These are phyloP conservation scores for Nebria salina DNA, from an alignment of 2,888 invertebrate species.

Conservation along the genomic window DNA sequence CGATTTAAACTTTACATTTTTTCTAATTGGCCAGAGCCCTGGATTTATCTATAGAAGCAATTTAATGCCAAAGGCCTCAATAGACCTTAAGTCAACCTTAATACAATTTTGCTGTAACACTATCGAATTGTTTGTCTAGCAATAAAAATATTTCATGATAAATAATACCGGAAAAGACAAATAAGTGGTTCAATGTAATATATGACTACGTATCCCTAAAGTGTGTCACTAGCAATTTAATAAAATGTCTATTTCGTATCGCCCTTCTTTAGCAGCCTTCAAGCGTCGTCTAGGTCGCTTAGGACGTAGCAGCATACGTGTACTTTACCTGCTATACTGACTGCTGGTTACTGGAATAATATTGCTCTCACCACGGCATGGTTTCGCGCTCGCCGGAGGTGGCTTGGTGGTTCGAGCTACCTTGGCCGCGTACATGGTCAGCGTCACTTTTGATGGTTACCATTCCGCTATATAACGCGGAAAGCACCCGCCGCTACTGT, in stretches of 20 bases:
- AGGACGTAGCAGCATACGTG: not conserved
- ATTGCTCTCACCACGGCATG: not conserved
- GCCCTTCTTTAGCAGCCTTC: conserved; percentile 17
- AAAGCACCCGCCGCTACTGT: conserved; percentile 32
- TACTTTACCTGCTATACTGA: not conserved
- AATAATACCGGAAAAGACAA: not conserved
- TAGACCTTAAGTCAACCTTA: no score
- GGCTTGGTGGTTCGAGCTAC: conserved; percentile 19
- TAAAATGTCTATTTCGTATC: conserved; percentile 2
- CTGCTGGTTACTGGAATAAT: not conserved
- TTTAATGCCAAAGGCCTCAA: no score
- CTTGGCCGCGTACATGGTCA: conserved; percentile 38
- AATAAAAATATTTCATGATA: not conserved
- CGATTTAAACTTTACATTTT: no score
- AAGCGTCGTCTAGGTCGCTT: not conserved
- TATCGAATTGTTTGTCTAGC: not conserved
- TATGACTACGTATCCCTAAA: conserved; percentile 5
- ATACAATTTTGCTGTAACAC: not conserved
- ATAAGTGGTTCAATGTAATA: not conserved
- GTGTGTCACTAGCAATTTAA: conserved; percentile 7
- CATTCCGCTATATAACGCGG: conserved; percentile 40
- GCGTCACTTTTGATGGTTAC: conserved; percentile 21
- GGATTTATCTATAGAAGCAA: no score
- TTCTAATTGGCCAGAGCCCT: no score
- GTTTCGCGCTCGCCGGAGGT: conserved; percentile 7